These are phyloP conservation scores for Solea solea DNA, from an alignment of 2,113 vertebrate genomes.

Conservation along the genomic window DNA sequence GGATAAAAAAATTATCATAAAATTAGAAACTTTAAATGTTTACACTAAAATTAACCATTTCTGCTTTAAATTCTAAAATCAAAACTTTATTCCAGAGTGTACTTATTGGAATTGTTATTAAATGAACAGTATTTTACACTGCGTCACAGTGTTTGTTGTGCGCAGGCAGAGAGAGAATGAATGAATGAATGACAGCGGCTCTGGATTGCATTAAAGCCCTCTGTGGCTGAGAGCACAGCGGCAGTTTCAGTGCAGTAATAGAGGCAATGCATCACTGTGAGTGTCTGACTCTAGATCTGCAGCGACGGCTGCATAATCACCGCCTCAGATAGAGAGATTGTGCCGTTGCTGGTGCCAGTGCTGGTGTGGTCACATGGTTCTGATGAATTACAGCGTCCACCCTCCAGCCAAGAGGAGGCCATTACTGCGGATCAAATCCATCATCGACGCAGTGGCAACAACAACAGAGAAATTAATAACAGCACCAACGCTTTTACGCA, in stretches of 20 bases:
- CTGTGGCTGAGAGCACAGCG: slow-evolving; percentile 13
- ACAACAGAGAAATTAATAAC: not conserved
- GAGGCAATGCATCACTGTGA: slow-evolving; percentile 50
- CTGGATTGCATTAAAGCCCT: slow-evolving; percentile 35
- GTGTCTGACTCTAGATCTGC: slow-evolving; percentile 14
- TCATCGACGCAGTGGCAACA: not conserved
- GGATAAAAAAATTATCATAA: too few relatives aligned
- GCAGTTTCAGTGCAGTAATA: slow-evolving; percentile 13
- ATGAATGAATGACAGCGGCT: slow-evolving; percentile 29
- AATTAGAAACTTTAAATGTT: too few relatives aligned
- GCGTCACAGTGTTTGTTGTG: not conserved
- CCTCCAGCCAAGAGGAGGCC: slow-evolving; percentile 20
- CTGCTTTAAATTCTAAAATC: too few relatives aligned
- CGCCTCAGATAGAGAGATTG: not conserved
- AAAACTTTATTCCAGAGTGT: too few relatives aligned
- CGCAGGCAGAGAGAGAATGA: not conserved
- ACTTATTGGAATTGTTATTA: too few relatives aligned
- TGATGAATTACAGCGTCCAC: slow-evolving; percentile 35
- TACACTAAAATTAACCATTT: too few relatives aligned
- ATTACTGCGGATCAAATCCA: slow-evolving; percentile 30
- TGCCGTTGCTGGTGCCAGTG: too few relatives aligned
- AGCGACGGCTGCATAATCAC: slow-evolving; percentile 24
- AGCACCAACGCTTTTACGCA: not conserved
- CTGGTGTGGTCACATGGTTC: not conserved
- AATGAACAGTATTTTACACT: too few relatives aligned